Evolutionary conservation across 2,113 vertebrate species (phyloP).

Genomic region (Pungitius pungitius): DNA sequence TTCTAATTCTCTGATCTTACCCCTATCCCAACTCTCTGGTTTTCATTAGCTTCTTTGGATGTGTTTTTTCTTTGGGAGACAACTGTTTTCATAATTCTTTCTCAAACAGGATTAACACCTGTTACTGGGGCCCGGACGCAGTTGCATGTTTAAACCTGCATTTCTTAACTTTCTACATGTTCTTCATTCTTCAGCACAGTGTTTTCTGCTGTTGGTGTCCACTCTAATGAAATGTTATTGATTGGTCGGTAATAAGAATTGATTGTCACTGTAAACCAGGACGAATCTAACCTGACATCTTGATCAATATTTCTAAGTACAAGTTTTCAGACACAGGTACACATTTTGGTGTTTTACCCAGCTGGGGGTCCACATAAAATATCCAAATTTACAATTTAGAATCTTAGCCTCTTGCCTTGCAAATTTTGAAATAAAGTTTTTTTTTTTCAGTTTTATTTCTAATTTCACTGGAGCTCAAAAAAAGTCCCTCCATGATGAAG

Average conservation of each 20-base stretch:
- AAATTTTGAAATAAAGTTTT: neutral
- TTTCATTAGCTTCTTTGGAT: slow-evolving; percentile 5
- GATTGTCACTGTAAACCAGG: neutral
- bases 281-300: no score
- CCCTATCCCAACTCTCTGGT: slow-evolving; percentile 4
- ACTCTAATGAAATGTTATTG: neutral
- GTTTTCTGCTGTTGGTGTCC: neutral
- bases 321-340: neutral
- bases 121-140: slow-evolving; percentile 5
- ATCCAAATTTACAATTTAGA: neutral
- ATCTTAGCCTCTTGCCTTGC: neutral
- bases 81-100: neutral
- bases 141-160: neutral
- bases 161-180: neutral
- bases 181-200: neutral
- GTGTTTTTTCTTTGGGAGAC: slow-evolving; percentile 14
- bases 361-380: neutral
- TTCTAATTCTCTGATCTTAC: slow-evolving; percentile 42
- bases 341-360: neutral
- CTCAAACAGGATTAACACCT: slow-evolving; percentile 4
- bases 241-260: neutral
- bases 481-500: neutral
- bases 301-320: neutral
- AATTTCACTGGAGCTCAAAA: neutral
- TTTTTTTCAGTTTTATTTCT: neutral